phyloP scores from a whole-genome alignment of 2,797 vertebrate species.

The Telmatherina bonti region DNA sequence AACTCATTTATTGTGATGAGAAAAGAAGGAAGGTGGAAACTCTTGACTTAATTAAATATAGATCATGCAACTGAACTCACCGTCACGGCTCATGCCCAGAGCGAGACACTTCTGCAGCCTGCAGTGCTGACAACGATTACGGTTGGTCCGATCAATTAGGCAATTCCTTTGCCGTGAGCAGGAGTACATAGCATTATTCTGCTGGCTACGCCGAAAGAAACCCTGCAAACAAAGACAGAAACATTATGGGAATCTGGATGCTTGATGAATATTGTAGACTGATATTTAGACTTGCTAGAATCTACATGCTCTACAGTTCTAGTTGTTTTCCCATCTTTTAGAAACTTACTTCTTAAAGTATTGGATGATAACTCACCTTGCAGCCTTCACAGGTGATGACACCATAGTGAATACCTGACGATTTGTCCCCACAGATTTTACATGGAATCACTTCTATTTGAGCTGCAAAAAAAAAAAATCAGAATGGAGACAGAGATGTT shows the following conservation, averaged over 20 bases:
- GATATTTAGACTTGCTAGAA: background rate
- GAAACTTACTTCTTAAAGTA: background rate
- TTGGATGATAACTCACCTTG: slow-evolving; percentile 85
- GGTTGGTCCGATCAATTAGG: slow-evolving; percentile 93
- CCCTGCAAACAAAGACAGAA: slow-evolving; percentile 77
- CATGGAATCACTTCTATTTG: slow-evolving; percentile 96
- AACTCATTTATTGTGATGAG: slow-evolving; percentile 6
- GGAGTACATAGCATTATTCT: slow-evolving; percentile 93
- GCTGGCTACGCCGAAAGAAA: slow-evolving; percentile 93
- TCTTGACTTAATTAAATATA: slow-evolving; percentile 46
- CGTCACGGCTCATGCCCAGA: slow-evolving; percentile 93
- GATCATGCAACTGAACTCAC: slow-evolving; percentile 77
- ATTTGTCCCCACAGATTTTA: slow-evolving; percentile 96
- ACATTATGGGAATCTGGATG: background rate
- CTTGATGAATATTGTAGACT: background rate
- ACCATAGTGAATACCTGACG: slow-evolving; percentile 94
- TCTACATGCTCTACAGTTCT: background rate
- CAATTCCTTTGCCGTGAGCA: slow-evolving; percentile 94
- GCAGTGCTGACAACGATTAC: slow-evolving; percentile 95
- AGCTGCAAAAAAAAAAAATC: slow-evolving; percentile 76
- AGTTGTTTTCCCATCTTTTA: background rate
- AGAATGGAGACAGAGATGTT: slow-evolving; percentile 2
- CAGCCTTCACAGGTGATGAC: slow-evolving; percentile 97
- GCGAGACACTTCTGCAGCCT: slow-evolving; percentile 94
- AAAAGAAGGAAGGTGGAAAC: slow-evolving; percentile 33